Conservation (phyloP, 2,797 vertebrate genomes). For the Anniella stebbinsi region DNA sequence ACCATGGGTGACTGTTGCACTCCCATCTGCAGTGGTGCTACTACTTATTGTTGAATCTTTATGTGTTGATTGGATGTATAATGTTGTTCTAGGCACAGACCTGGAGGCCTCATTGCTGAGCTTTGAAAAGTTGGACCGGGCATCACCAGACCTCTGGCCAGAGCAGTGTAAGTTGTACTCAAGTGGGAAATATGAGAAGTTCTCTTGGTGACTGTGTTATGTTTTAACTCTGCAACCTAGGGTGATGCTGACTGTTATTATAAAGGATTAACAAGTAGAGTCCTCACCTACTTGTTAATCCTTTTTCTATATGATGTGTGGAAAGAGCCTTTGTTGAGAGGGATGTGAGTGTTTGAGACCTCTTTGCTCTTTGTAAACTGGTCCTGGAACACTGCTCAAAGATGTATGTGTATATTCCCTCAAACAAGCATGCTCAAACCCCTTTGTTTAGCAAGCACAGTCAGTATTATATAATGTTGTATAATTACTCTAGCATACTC, state of each 20-base stretch:
- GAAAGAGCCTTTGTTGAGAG: not conserved
- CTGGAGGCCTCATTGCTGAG: slow-evolving; percentile 95
- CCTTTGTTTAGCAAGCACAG: not conserved
- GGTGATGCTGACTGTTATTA: not conserved
- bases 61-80: not conserved
- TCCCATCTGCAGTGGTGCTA: not conserved
- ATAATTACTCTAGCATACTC: not conserved
- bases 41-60: not conserved
- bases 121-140: slow-evolving; percentile 96
- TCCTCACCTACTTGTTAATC: not conserved
- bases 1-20: not conserved
- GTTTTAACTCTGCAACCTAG: not conserved
- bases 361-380: not conserved
- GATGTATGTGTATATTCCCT: not conserved
- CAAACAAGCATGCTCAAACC: not conserved
- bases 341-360: too few relatives aligned
- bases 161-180: slow-evolving; percentile 89
- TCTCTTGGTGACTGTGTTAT: not conserved
- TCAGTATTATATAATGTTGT: not conserved
- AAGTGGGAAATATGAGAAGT: not conserved
- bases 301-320: not conserved
- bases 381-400: not conserved
- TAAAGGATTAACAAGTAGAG: not conserved
- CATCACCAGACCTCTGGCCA: slow-evolving; percentile 97
- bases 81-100: slow-evolving; percentile 84